These are phyloP conservation scores for Petrocephalus sullivani DNA, from an alignment of 2,797 vertebrate genomes.

Conservation along the genomic window DNA sequence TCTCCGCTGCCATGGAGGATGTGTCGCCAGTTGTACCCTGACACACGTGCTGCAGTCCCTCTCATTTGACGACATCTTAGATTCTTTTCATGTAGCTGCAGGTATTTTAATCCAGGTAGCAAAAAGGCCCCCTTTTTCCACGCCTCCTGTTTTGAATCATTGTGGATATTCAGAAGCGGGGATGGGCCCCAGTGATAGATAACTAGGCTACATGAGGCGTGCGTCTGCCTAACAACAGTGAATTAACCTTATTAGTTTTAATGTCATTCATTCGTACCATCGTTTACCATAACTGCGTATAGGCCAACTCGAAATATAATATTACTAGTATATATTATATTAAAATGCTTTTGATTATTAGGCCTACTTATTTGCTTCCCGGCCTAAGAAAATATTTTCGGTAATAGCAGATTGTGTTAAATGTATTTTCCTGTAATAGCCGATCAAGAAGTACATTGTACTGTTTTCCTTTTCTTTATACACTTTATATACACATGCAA, in stretches of 20 bases:
- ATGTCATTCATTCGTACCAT: neutral
- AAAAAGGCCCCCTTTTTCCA: constrained; percentile 49
- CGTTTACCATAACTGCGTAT: neutral
- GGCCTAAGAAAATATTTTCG: neutral
- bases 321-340: neutral
- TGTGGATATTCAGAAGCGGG: constrained; percentile 51
- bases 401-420: neutral
- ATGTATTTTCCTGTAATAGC: neutral
- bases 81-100: constrained; percentile 53
- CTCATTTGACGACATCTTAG: constrained; percentile 50
- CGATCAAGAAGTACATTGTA: neutral
- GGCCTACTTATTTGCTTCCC: neutral
- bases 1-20: constrained; percentile 6
- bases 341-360: neutral
- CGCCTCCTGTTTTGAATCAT: constrained; percentile 44
- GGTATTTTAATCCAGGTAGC: constrained; percentile 64
- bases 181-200: constrained; percentile 49
- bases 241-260: neutral
- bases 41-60: constrained; percentile 31
- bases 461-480: too few relatives aligned
- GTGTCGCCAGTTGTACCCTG: constrained; percentile 17
- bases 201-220: constrained; percentile 51
- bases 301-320: neutral
- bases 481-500: neutral
- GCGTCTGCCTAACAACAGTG: constrained; percentile 52